These are phyloP conservation scores for Hirundo rustica DNA, from an alignment of 2,797 vertebrate species.

Conservation along the genomic window DNA sequence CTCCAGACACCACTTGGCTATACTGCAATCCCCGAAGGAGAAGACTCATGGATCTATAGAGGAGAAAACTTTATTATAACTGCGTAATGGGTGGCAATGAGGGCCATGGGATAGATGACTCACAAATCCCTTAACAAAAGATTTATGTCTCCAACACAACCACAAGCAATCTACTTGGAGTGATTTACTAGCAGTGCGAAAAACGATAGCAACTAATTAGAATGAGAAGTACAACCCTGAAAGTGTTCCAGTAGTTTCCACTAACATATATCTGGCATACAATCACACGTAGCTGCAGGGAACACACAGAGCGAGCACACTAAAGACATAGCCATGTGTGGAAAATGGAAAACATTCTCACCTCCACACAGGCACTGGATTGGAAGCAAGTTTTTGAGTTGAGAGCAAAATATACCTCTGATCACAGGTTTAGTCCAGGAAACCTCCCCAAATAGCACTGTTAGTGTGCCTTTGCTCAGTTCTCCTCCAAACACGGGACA, in stretches of 20 bases:
- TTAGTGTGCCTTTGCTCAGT: neutral
- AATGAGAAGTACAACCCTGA: neutral
- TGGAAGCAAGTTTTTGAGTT: neutral
- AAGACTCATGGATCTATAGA: neutral
- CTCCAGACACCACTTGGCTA: neutral
- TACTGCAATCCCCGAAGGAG: neutral
- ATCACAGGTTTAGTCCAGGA: neutral
- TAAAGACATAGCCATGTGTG: neutral
- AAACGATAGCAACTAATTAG: neutral
- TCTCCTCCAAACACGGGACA: neutral
- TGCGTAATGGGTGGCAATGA: neutral
- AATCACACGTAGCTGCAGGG: neutral
- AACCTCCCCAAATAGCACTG: neutral
- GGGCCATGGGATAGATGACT: neutral
- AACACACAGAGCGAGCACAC: accelerated
- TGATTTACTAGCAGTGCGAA: neutral
- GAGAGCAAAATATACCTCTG: neutral
- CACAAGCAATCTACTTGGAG: neutral
- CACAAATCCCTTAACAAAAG: neutral
- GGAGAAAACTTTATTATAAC: neutral
- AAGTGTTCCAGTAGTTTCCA: neutral
- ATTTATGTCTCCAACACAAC: neutral
- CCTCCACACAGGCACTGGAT: neutral
- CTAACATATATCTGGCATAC: neutral
- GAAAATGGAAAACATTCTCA: neutral